Percentiles rank a stretch among this genome's conserved stretches.
Evolutionary conservation across 2,888 invertebrate genomes (phyloP).

Genomic region (Plusia festucae): DNA sequence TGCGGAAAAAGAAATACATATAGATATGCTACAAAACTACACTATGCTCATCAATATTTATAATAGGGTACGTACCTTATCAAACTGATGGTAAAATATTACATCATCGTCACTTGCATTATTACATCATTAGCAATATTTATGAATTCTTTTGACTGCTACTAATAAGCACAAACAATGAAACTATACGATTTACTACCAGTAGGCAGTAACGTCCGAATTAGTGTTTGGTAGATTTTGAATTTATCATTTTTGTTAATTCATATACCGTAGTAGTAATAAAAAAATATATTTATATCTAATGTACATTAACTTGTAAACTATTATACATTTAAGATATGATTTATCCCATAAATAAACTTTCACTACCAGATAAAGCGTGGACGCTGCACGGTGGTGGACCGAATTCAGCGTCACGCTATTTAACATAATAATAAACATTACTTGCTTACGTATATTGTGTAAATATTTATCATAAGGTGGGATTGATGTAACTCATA

Average conservation of each 20-base stretch:
- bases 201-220: too few species aligned
- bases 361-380: neutral
- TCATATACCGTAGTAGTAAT: neutral
- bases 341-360: neutral
- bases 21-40: constrained; percentile 6
- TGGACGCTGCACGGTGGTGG: neutral
- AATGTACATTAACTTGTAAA: neutral
- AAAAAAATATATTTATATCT: neutral
- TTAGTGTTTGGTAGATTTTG: too few species aligned
- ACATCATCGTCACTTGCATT: neutral
- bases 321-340: neutral
- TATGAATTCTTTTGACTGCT: too few species aligned
- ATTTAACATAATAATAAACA: constrained; percentile 26
- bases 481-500: constrained; percentile 16
- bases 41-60: constrained; percentile 26
- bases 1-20: neutral
- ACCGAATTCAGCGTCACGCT: constrained; percentile 19
- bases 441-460: constrained; percentile 18
- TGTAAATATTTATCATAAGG: constrained; percentile 20
- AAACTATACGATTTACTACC: too few species aligned
- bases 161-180: too few species aligned
- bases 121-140: neutral
- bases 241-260: too few species aligned
- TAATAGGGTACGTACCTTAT: too few species aligned
- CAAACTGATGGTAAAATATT: too few species aligned